Evolutionary conservation across 2,797 vertebrate genomes (phyloP), one percentile per base, ranked within the genome.

Genomic region (Anabacerthia variegaticeps): DNA sequence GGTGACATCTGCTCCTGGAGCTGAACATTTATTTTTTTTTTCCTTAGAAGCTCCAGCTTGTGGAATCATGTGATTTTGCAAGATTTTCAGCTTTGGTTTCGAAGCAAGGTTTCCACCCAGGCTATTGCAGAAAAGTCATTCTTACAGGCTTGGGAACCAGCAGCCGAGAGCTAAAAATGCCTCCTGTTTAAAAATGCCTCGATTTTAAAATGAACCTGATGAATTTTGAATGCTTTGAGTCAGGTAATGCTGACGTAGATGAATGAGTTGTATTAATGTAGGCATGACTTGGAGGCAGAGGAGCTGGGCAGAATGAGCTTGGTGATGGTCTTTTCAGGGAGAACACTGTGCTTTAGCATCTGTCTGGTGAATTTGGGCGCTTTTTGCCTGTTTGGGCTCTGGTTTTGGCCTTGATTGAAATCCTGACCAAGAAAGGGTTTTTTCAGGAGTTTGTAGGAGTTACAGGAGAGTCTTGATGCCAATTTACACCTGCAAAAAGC

Each of bases 11-110:
- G 92, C 93, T 96, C 79, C 92, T 92, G 72, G 36, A 91, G 91
- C 76, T 56, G 85, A 95, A 61, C 7, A 0, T 19, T 24, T 19
- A 20, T 82, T 7, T 17, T 52, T 17, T 52, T 37, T 19, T 61
- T 20, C 14, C 63, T 89, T 87, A 69, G 78, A 94, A 94, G 88
- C 95, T 92, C 93, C 84, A 85, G 91, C 93, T 95, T 91, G 83
- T 85, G 84, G 84, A 85, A 91, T 93, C 93, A 87, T 89, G 91
- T 96, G 95, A 94, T 95, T 95, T 88, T 87, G 85, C 81, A 93
- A 91, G 55, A 39, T 91, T 85, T 95, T 83, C 84, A 67, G 92
- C 83, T 95, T 95, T 69, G 1, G 85, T 92, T 92, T 88, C 30
- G 51, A 95, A 92, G 84, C 61, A 83, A 95, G 65, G 68, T 91